phyloP scores from a whole-genome alignment of 2,113 vertebrate genomes.

The Poeciliopsis prolifica region DNA sequence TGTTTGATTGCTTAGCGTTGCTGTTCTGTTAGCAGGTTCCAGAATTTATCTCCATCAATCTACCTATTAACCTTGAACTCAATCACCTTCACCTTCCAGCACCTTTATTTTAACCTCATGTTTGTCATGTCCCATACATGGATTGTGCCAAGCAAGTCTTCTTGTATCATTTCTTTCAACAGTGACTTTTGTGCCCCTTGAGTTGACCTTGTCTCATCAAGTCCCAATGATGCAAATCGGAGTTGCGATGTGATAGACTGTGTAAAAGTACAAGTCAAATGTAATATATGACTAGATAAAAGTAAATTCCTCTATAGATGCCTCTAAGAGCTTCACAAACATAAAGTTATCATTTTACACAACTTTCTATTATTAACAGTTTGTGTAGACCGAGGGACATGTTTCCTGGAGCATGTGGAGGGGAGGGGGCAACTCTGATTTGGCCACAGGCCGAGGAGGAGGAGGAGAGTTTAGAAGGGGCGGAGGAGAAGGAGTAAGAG shows the following conservation, averaged over 20 bases:
- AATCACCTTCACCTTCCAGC: too few species aligned
- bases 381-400: neutral
- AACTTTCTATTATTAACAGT: slow-evolving; percentile 1
- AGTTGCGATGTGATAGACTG: neutral
- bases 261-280: neutral
- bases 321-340: neutral
- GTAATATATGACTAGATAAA: neutral
- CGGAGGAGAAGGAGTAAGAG: slow-evolving; percentile 39
- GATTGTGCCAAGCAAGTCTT: neutral
- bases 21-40: too few species aligned
- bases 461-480: slow-evolving; percentile 1
- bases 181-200: neutral
- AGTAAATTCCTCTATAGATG: neutral
- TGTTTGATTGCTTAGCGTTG: too few species aligned
- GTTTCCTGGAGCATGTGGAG: neutral
- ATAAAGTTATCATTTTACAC: neutral
- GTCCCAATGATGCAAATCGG: neutral
- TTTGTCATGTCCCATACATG: too few species aligned
- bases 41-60: too few species aligned
- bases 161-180: neutral
- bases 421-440: slow-evolving; percentile 30
- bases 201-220: neutral
- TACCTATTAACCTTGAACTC: too few species aligned
- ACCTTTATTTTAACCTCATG: too few species aligned
- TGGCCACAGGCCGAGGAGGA: slow-evolving; percentile 9